Evolutionary conservation across 2,797 vertebrate species (phyloP).

Genomic region (Carduelis carduelis): DNA sequence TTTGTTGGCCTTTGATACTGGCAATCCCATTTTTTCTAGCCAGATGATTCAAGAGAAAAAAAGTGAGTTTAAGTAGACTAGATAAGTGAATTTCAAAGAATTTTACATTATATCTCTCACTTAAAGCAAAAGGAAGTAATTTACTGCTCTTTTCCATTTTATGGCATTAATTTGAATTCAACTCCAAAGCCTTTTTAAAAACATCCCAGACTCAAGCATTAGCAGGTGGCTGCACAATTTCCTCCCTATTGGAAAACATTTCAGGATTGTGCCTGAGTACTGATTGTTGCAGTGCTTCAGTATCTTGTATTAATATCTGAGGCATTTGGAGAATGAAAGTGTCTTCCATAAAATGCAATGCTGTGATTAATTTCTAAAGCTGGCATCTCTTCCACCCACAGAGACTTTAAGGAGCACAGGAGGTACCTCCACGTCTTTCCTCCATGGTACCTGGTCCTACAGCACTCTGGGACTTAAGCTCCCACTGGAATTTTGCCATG

Average conservation of each 20-base stretch:
- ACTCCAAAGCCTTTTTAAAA: not conserved
- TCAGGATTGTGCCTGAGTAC: not conserved
- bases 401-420: not conserved
- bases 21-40: not conserved
- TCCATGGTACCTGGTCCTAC: accelerated
- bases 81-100: not conserved
- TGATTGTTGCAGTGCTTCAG: not conserved
- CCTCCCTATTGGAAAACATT: not conserved
- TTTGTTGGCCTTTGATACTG: not conserved
- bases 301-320: not conserved
- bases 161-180: not conserved
- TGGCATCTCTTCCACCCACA: not conserved
- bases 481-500: not conserved
- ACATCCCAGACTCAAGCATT: not conserved
- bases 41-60: not conserved
- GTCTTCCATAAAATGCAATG: not conserved
- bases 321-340: no score
- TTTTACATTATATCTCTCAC: not conserved
- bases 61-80: not conserved
- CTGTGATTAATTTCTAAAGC: not conserved
- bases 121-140: not conserved
- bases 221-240: not conserved
- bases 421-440: not conserved
- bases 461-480: not conserved
- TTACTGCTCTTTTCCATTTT: not conserved